These are phyloP conservation scores for Ammodytes marinus DNA, from an alignment of 2,113 vertebrate species.

Conservation along the genomic window DNA sequence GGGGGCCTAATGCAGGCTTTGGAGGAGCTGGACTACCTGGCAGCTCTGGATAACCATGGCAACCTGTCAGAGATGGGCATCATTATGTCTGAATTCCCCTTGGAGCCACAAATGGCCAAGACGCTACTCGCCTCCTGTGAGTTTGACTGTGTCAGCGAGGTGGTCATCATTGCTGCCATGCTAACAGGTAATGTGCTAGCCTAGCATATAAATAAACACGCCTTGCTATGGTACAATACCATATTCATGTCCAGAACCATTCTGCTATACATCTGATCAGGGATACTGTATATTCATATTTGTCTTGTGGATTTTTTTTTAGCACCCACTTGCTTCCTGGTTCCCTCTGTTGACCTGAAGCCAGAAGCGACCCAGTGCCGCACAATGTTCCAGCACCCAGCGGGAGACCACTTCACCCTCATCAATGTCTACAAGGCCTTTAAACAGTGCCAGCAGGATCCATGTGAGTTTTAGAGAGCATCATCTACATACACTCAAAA, in stretches of 20 bases:
- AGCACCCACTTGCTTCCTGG: conserved; percentile 89
- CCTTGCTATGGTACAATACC: not conserved
- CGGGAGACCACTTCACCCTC: conserved; percentile 93
- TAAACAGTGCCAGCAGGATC: conserved; percentile 80
- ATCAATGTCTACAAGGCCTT: conserved; percentile 92
- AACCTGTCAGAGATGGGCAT: conserved; percentile 95
- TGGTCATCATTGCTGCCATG: conserved; percentile 93
- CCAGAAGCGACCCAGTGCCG: conserved; percentile 82
- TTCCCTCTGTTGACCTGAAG: conserved; percentile 81
- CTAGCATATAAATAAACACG: not conserved
- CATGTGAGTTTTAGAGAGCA: conserved; percentile 64
- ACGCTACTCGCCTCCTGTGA: conserved; percentile 91
- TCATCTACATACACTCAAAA: not conserved
- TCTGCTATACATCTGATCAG: not conserved
- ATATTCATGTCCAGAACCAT: not conserved
- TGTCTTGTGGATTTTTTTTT: conserved; percentile 5
- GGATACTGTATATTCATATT: not conserved
- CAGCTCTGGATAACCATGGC: conserved; percentile 91
- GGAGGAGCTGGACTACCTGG: conserved; percentile 94
- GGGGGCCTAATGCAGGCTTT: conserved; percentile 93
- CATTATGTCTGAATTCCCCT: conserved; percentile 94
- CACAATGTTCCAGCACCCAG: conserved; percentile 88
- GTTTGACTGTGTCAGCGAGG: conserved; percentile 92
- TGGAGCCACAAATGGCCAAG: conserved; percentile 93
- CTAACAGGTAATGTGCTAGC: conserved; percentile 85